phyloP scores from a whole-genome alignment of 53 echinoderm and acorn worm species.

The Actinopyga echinites region DNA sequence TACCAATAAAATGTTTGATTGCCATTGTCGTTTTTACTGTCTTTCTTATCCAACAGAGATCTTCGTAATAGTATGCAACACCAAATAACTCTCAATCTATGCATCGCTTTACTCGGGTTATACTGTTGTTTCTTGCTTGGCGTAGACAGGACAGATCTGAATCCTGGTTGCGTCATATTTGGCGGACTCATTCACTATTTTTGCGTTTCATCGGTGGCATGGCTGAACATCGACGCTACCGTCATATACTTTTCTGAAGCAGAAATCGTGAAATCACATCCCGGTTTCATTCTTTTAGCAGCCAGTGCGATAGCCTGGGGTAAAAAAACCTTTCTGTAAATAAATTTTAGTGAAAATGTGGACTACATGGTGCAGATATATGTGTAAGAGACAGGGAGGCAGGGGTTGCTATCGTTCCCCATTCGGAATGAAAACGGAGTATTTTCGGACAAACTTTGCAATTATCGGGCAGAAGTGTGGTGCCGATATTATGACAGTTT shows the following conservation, averaged over 20 bases:
- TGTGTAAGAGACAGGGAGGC: no score
- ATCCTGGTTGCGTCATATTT: constrained; percentile 49
- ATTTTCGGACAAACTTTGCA: no score
- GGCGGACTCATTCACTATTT: constrained; percentile 62
- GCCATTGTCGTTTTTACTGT: no score
- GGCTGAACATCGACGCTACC: constrained; percentile 64
- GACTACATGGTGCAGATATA: no score
- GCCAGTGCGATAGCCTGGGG: constrained; percentile 52
- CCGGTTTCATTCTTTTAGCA: constrained; percentile 36
- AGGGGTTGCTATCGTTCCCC: no score
- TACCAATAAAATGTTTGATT: no score
- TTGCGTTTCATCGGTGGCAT: constrained; percentile 55
- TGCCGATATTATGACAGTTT: no score
- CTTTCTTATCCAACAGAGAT: no score
- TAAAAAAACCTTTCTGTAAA: neutral
- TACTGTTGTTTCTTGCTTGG: constrained; percentile 57
- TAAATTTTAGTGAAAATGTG: no score
- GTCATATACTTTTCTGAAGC: constrained; percentile 59
- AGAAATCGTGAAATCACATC: constrained; percentile 39
- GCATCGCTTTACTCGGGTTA: constrained; percentile 49
- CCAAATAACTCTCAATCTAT: constrained; percentile 55
- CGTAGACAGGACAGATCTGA: constrained; percentile 31
- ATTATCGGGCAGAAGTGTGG: no score
- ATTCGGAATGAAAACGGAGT: no score
- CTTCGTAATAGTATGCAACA: constrained; percentile 59